phyloP scores from a whole-genome alignment of 2,888 invertebrate species.

The Sminthurinus aureus region DNA sequence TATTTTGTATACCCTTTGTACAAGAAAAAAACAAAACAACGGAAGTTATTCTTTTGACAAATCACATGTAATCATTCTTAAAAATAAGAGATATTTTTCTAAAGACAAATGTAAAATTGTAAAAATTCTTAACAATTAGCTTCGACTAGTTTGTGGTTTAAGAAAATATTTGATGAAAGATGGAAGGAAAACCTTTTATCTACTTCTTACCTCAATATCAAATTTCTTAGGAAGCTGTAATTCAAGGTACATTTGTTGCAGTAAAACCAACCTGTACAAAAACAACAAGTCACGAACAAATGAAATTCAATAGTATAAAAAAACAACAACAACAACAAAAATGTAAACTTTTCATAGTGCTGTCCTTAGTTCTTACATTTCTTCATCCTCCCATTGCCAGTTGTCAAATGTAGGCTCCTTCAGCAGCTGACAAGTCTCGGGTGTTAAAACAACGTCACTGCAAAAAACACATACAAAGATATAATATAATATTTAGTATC shows the following conservation, averaged over 20 bases:
- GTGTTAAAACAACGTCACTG: conserved; percentile 72
- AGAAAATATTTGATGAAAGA: background rate
- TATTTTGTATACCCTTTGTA: no score
- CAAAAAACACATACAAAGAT: conserved; percentile 60
- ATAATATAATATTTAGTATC: background rate
- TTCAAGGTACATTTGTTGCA: conserved; percentile 84
- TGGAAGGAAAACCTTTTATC: background rate
- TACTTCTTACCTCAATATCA: conserved; percentile 38
- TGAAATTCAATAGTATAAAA: conserved; percentile 62
- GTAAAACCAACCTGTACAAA: conserved; percentile 67
- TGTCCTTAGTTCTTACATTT: conserved; percentile 63
- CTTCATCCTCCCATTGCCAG: conserved; percentile 82
- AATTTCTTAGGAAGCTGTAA: conserved; percentile 78
- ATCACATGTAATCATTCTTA: conserved; percentile 61
- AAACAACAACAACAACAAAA: conserved; percentile 68
- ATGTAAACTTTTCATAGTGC: no score
- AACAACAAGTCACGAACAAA: conserved; percentile 65
- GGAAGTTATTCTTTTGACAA: no score
- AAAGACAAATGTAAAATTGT: background rate
- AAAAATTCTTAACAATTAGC: background rate
- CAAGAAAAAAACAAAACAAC: no score
- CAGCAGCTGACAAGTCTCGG: conserved; percentile 71
- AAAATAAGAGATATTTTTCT: background rate
- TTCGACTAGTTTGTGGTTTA: no score
- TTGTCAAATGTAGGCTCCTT: conserved; percentile 79